Evolutionary conservation across 2,113 vertebrate species (phyloP).

Genomic region (Atractosteus spatula): DNA sequence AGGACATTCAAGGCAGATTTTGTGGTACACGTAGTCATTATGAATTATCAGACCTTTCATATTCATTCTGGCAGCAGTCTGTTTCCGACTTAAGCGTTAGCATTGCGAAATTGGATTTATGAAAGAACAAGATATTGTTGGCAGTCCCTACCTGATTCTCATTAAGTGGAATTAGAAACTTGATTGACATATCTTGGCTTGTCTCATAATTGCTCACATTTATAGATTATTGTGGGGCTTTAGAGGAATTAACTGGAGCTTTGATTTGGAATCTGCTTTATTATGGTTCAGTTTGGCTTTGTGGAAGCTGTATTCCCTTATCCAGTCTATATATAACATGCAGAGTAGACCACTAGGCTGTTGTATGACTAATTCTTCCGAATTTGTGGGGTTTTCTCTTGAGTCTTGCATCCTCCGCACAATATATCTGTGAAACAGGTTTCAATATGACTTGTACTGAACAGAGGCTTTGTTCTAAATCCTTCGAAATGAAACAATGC

Average conservation of each 20-base stretch:
- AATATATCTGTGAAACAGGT: too few species aligned
- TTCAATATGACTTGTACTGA: too few species aligned
- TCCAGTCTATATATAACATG: too few species aligned
- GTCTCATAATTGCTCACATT: conserved; percentile 6
- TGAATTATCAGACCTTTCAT: conserved; percentile 3
- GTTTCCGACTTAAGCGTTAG: not conserved
- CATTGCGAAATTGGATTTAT: conserved; percentile 7
- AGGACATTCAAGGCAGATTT: not conserved
- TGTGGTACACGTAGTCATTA: not conserved
- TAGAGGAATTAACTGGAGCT: not conserved
- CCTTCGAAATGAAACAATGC: too few species aligned
- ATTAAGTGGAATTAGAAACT: conserved; percentile 3
- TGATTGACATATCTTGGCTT: conserved; percentile 14
- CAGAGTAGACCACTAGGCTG: too few species aligned
- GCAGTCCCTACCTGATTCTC: not conserved
- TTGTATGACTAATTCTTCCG: too few species aligned
- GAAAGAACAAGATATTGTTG: not conserved
- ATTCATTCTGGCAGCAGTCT: not conserved
- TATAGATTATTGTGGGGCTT: not conserved
- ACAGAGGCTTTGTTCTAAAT: too few species aligned
- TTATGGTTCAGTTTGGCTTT: not conserved
- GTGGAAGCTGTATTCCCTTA: not conserved
- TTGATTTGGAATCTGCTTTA: not conserved
- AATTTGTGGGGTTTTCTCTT: too few species aligned
- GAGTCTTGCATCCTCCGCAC: too few species aligned